A percentile compares a stretch with the other conserved stretches of the same genome.
These are phyloP conservation scores for Prosapia bicincta DNA, from an alignment of 2,888 invertebrate species.

Conservation along the genomic window DNA sequence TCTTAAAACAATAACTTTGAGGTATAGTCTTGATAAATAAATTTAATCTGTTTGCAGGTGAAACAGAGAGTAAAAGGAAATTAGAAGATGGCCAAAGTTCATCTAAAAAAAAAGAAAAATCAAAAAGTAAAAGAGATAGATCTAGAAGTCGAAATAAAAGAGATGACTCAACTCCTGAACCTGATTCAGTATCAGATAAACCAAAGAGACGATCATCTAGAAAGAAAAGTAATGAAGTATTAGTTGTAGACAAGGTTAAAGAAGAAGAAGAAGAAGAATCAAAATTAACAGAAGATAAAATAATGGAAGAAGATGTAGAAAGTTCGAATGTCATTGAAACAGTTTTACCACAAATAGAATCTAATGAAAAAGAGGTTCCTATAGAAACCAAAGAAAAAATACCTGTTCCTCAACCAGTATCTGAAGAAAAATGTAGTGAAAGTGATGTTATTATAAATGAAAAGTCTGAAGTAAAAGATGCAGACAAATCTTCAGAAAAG, in stretches of 20 bases:
- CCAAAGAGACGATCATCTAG: slow-evolving; percentile 30
- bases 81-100: slow-evolving; percentile 29
- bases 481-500: slow-evolving; percentile 28
- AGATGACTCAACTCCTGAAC: slow-evolving; percentile 32
- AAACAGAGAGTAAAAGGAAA: slow-evolving; percentile 28
- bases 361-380: slow-evolving; percentile 24
- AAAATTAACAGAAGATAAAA: slow-evolving; percentile 37
- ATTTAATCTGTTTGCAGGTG: slow-evolving; percentile 29
- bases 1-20: too few relatives aligned
- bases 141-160: slow-evolving; percentile 37
- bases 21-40: too few relatives aligned
- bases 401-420: slow-evolving; percentile 13
- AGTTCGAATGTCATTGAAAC: slow-evolving; percentile 40
- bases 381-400: slow-evolving; percentile 14
- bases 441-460: slow-evolving; percentile 35
- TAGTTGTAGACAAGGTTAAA: slow-evolving; percentile 16
- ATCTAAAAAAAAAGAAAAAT: slow-evolving; percentile 57
- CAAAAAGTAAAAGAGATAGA: slow-evolving; percentile 42
- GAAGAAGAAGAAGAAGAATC: slow-evolving; percentile 11
- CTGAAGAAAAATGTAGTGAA: slow-evolving; percentile 35
- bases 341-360: slow-evolving; percentile 3
- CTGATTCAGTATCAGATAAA: slow-evolving; percentile 31
- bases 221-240: slow-evolving; percentile 42
- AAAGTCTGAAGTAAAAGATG: slow-evolving; percentile 38
- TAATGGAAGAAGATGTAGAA: slow-evolving; percentile 47